Conservation (phyloP, 1,140 invertebrate genomes). For the Probaryconus sp. region DNA sequence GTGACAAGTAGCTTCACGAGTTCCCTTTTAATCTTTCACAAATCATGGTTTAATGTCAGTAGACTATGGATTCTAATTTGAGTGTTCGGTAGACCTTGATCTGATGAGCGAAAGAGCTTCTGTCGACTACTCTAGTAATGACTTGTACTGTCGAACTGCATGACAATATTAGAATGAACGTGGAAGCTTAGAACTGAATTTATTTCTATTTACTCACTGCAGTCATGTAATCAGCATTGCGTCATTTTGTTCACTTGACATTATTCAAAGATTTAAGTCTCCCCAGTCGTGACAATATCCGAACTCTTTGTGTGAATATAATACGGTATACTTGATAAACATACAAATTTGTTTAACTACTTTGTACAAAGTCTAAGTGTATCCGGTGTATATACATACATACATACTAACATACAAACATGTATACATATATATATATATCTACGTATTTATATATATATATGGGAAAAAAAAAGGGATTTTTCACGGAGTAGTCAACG, state of each 20-base stretch:
- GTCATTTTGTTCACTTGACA: constrained; percentile 12
- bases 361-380: no score
- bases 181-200: constrained; percentile 52
- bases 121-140: constrained; percentile 61
- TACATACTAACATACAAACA: no score
- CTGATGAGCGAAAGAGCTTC: constrained; percentile 54
- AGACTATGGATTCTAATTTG: constrained; percentile 58
- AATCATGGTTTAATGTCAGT: constrained; percentile 61
- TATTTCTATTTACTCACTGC: constrained; percentile 44
- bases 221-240: constrained; percentile 44
- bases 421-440: no score
- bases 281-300: no score
- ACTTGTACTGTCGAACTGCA: constrained; percentile 60
- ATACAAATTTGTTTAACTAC: no score
- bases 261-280: neutral
- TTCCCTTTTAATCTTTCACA: constrained; percentile 54
- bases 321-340: no score
- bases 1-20: constrained; percentile 57
- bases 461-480: no score
- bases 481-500: constrained; percentile 57
- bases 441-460: no score
- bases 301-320: no score
- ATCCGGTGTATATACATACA: no score
- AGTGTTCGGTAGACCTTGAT: constrained; percentile 59
- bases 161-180: constrained; percentile 57